Percentiles rank a stretch among this genome's conserved stretches.
Evolutionary conservation across 2,797 vertebrate genomes (phyloP).

Genomic region (Propithecus deckenii): DNA sequence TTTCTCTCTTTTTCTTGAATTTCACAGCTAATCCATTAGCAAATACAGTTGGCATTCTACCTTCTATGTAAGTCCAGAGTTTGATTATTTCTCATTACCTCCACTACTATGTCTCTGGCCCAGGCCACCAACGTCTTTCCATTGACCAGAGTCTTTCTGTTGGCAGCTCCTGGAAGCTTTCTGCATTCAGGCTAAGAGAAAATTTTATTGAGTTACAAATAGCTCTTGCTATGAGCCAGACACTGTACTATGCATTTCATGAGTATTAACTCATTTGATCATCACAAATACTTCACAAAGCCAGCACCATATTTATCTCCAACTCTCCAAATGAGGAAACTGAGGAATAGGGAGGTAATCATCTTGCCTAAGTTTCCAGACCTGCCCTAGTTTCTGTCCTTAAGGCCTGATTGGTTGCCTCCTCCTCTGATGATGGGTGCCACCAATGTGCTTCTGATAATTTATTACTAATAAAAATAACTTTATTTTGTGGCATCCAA

Average conservation of each 20-base stretch:
- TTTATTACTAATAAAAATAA: conserved; percentile 14
- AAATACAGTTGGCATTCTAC: neutral
- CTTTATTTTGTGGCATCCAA: neutral
- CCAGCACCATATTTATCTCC: neutral
- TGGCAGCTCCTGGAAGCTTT: neutral
- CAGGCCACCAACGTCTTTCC: neutral
- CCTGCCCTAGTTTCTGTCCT: neutral
- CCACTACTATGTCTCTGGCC: neutral
- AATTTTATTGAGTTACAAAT: neutral
- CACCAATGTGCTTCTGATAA: neutral
- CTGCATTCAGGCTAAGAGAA: neutral
- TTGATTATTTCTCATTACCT: neutral
- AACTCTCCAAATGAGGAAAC: neutral
- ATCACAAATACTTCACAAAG: neutral
- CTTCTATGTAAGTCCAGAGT: neutral
- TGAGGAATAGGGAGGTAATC: neutral
- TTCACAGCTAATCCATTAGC: conserved; percentile 5
- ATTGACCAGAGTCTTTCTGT: neutral
- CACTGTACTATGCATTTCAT: neutral
- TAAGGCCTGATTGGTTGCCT: neutral
- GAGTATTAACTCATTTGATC: neutral
- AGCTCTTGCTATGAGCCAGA: neutral
- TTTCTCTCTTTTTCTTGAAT: neutral
- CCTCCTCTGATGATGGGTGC: neutral
- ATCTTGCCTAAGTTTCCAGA: neutral